Evolutionary conservation across 2,888 invertebrate species (phyloP), one percentile per base, ranked within the genome.

Genomic region (Leptinotarsa rubiginosa): DNA sequence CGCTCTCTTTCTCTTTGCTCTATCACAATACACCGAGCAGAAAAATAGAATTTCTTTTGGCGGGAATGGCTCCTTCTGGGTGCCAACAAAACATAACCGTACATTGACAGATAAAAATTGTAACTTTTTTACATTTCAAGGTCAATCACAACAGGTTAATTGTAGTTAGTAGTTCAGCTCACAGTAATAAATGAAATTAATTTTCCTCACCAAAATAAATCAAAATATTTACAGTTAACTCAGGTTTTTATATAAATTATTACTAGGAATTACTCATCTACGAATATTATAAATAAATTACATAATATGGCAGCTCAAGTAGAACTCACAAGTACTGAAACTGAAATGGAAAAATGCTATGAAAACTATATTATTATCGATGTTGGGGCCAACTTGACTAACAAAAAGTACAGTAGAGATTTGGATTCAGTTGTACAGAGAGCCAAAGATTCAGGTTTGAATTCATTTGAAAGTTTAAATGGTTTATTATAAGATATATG

Each of bases 341-440:
- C 72, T 18, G 65, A 72, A 54, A 92, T 95, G 92, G 93, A 93
- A 87, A 92, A 94, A 84, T 96, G 94, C 87, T 96, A 95, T 87
- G 96, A 96, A 88, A 96, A 96, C 89, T 94, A 97, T 87, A 95
- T 97, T 88, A 92, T 97, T 73, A 94, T 97, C 80, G 97, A 97
- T 89, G 93, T 96, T 80, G 97, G 97, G 83, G 96, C 97, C 75
- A 97, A 97, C 92, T 90, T 97, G 85, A 97, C 96, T 41, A 97
- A 97, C 89, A 96, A 96, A 88, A 97, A 97, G 89, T 97, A 95
- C 88, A 92, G 93, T 87, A 92, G 96, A 87, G 97, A 97, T 90
- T 91, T 97, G 86, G 97, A 97, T 89, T 94, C 95, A 75, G 97
- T 97, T 12, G 91, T 97, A 78, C 94, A 96, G 89, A 91, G 97